phyloP scores from a whole-genome alignment of 1,140 invertebrate genomes.

The Drosophila kikkawai region DNA sequence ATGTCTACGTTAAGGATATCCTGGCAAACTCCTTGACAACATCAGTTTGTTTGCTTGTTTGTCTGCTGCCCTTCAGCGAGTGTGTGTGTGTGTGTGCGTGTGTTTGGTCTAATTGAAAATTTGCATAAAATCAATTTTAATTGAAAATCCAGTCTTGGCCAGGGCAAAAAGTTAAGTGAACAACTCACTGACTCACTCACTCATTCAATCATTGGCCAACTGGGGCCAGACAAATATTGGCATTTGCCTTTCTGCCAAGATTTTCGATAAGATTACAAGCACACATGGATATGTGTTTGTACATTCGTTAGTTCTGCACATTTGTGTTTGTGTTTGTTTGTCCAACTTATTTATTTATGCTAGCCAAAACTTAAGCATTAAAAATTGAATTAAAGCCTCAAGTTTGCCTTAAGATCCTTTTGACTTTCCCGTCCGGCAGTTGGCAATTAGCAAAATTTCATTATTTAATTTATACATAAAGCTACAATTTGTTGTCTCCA shows the following conservation, averaged over 20 bases:
- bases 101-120: conserved; percentile 79
- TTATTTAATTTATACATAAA: conserved; percentile 70
- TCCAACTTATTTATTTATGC: conserved; percentile 58
- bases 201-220: conserved; percentile 45
- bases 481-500: conserved; percentile 38
- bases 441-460: conserved; percentile 75
- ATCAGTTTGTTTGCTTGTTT: conserved; percentile 47
- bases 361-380: conserved; percentile 74
- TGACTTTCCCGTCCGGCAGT: conserved; percentile 32
- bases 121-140: conserved; percentile 83
- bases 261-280: conserved; percentile 43
- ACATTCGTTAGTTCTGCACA: not conserved
- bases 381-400: conserved; percentile 76
- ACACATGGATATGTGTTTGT: conserved; percentile 11
- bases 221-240: conserved; percentile 69
- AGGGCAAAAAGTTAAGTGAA: conserved; percentile 73
- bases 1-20: conserved; percentile 38
- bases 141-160: conserved; percentile 77
- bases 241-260: conserved; percentile 66
- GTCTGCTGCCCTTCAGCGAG: conserved; percentile 16
- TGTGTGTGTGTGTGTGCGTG: conserved; percentile 37
- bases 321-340: conserved; percentile 12
- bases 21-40: conserved; percentile 20
- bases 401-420: conserved; percentile 46
- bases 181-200: conserved; percentile 47